Evolutionary conservation across 1,140 invertebrate species (phyloP).

Genomic region (Bombus balteatus): DNA sequence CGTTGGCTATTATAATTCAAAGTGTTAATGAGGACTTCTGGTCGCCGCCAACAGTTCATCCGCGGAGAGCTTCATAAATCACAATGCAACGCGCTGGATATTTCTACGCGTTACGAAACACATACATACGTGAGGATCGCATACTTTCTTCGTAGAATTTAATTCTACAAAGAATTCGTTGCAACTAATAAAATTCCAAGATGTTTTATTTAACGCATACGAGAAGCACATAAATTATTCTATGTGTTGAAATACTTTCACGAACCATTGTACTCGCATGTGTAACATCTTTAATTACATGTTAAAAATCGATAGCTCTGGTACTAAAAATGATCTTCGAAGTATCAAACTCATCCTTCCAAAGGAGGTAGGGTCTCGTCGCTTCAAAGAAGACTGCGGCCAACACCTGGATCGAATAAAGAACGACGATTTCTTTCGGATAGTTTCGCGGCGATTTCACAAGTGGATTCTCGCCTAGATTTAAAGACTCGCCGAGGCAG

Average conservation of each 20-base stretch:
- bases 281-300: no score
- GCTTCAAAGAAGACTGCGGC: background rate
- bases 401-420: background rate
- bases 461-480: background rate
- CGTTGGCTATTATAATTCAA: conserved; percentile 5
- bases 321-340: no score
- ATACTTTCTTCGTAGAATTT: no score
- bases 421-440: background rate
- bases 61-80: background rate
- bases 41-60: background rate
- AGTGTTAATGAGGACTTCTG: conserved; percentile 1
- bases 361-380: background rate
- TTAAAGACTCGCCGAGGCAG: conserved; percentile 10
- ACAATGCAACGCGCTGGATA: background rate
- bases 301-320: no score
- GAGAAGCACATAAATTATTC: no score
- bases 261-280: no score
- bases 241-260: no score
- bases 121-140: no score
- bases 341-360: no score
- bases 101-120: background rate
- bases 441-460: background rate
- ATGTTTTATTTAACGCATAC: no score
- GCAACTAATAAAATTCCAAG: no score
- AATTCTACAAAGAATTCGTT: background rate